A percentile compares a stretch with the other conserved stretches of the same genome.
Evolutionary conservation across 2,113 vertebrate genomes (phyloP).

Genomic region (Cololabis saira): DNA sequence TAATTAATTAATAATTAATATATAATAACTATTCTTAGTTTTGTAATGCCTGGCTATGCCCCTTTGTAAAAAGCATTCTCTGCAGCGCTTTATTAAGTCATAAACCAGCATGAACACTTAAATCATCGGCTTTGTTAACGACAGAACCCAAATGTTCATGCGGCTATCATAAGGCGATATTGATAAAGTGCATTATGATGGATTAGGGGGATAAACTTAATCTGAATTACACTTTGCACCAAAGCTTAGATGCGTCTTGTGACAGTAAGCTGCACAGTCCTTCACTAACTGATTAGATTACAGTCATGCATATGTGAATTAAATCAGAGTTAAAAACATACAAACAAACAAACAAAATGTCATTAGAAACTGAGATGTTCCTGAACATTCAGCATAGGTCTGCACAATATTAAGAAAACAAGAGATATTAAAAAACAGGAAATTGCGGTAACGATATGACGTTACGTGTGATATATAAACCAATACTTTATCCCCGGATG

Average conservation of each 20-base stretch:
- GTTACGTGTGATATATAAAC: too few species aligned
- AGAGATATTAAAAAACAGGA: too few species aligned
- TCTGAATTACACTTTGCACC: constrained; percentile 5
- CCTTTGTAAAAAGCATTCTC: background rate
- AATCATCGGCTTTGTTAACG: background rate
- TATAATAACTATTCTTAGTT: too few species aligned
- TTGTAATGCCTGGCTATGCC: too few species aligned
- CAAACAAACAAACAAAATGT: too few species aligned
- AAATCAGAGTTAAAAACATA: too few species aligned
- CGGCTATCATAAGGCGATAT: constrained; percentile 17
- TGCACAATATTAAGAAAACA: too few species aligned
- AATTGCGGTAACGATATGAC: too few species aligned
- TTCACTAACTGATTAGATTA: constrained; percentile 1
- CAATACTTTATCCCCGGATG: too few species aligned
- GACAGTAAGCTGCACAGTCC: background rate
- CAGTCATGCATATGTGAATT: background rate
- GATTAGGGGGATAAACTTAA: background rate
- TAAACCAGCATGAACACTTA: background rate
- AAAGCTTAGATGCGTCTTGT: constrained; percentile 10
- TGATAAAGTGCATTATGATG: background rate
- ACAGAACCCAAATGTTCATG: background rate
- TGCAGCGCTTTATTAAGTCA: background rate
- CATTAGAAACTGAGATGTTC: too few species aligned
- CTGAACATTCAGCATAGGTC: too few species aligned
- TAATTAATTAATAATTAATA: too few species aligned